A percentile compares a stretch with the other conserved stretches of the same genome.
These are phyloP conservation scores for Copsychus sechellarum DNA, from an alignment of 2,113 vertebrate species.

Conservation along the genomic window DNA sequence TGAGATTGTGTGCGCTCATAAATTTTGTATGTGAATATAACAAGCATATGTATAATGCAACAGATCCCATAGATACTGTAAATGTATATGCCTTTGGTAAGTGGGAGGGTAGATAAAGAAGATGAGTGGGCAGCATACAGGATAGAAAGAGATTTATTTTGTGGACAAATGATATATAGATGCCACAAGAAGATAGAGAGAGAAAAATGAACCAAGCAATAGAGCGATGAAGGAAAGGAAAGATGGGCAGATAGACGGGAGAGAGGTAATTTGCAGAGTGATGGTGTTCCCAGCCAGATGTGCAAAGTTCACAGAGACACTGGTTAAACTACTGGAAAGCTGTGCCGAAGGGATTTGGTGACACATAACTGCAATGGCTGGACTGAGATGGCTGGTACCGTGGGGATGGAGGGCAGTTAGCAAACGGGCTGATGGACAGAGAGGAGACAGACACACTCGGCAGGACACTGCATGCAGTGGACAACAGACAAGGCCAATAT, in stretches of 20 bases:
- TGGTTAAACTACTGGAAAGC: constrained; percentile 24
- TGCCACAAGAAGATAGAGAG: constrained; percentile 28
- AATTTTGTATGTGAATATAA: constrained; percentile 55
- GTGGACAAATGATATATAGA: constrained; percentile 55
- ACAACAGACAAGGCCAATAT: constrained; percentile 26
- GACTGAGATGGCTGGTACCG: neutral
- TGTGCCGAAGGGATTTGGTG: neutral
- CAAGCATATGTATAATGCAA: constrained; percentile 66
- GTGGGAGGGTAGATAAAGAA: constrained; percentile 76
- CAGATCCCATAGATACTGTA: constrained; percentile 72
- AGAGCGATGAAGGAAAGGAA: neutral
- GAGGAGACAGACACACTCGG: neutral
- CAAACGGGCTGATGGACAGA: neutral
- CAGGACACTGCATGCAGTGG: neutral
- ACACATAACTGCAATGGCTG: neutral
- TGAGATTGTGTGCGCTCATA: constrained; percentile 46
- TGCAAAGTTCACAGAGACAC: constrained; percentile 43
- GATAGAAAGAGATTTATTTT: constrained; percentile 64
- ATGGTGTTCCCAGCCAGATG: constrained; percentile 30
- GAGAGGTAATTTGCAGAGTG: neutral
- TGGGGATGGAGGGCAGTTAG: neutral
- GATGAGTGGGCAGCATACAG: constrained; percentile 67
- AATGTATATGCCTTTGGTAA: constrained; percentile 71
- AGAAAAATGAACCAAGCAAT: neutral
- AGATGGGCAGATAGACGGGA: constrained; percentile 32